These are phyloP conservation scores for Yponomeuta cagnagella DNA, from an alignment of 2,888 invertebrate genomes.

Conservation along the genomic window DNA sequence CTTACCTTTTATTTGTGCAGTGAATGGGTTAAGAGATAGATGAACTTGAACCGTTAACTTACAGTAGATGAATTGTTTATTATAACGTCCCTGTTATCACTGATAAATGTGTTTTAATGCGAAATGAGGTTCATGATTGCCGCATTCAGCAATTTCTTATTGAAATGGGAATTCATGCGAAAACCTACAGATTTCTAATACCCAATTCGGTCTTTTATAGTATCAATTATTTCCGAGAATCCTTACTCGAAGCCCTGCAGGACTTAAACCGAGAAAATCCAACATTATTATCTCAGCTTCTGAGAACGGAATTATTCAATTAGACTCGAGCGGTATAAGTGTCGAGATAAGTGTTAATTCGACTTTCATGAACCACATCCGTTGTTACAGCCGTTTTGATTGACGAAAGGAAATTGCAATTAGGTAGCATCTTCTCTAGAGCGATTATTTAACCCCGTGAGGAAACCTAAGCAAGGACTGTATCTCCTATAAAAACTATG, in stretches of 20 bases:
- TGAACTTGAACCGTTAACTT: no score
- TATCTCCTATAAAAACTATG: no score
- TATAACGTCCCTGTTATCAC: no score
- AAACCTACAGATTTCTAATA: neutral
- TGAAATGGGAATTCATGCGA: neutral
- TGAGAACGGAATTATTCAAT: neutral
- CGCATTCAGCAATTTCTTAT: neutral
- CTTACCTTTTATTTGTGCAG: no score
- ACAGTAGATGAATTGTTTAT: no score
- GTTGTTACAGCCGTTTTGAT: neutral
- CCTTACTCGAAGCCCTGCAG: neutral
- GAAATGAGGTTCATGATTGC: neutral
- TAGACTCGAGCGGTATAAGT: neutral
- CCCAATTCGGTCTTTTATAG: neutral
- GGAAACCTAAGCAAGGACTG: no score
- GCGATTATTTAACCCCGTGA: no score
- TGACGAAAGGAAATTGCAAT: neutral
- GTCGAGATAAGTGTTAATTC: neutral
- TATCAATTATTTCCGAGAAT: neutral
- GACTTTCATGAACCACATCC: conserved; percentile 1
- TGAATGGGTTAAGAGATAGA: no score
- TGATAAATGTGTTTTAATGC: neutral
- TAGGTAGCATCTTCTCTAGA: neutral
- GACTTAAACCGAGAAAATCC: neutral
- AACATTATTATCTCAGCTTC: neutral